Conservation (phyloP, 1,140 invertebrate species). For the Drosophila kanapiae region DNA sequence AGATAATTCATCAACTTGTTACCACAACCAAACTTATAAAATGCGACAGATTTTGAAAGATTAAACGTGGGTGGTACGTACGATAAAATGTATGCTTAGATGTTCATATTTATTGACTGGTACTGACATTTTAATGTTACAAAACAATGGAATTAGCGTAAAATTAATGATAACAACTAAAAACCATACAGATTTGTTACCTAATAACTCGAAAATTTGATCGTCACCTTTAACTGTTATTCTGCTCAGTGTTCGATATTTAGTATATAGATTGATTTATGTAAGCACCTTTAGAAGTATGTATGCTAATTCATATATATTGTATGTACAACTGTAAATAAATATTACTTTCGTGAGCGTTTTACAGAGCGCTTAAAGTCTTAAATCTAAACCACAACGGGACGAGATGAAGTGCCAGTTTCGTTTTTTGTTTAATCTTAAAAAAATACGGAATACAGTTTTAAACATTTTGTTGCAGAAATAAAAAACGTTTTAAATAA, state of each 20-base stretch:
- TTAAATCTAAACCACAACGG: conserved; percentile 30
- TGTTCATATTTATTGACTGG: conserved; percentile 55
- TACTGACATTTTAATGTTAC: conserved; percentile 52
- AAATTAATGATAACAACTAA: conserved; percentile 25
- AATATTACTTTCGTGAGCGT: conserved; percentile 48
- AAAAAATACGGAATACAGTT: conserved; percentile 28
- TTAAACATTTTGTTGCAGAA: conserved; percentile 38
- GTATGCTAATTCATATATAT: conserved; percentile 38
- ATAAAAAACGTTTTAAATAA: conserved; percentile 44
- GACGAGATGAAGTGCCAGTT: conserved; percentile 15
- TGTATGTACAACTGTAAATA: conserved; percentile 56
- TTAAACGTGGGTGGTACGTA: conserved; percentile 29
- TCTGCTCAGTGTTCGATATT: conserved; percentile 53
- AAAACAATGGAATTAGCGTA: conserved; percentile 48
- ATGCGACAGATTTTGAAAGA: conserved; percentile 19
- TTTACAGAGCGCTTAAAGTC: conserved; percentile 30
- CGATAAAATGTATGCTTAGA: conserved; percentile 48
- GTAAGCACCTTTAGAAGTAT: conserved; percentile 44
- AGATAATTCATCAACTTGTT: conserved; percentile 48
- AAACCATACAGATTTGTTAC: conserved; percentile 46
- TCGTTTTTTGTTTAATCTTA: conserved; percentile 29
- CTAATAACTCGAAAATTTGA: conserved; percentile 49
- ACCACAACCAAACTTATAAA: conserved; percentile 32
- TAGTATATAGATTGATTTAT: conserved; percentile 53
- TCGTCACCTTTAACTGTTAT: conserved; percentile 54